These are phyloP conservation scores for Bombylius major DNA, from an alignment of 2,888 invertebrate species.

Conservation along the genomic window DNA sequence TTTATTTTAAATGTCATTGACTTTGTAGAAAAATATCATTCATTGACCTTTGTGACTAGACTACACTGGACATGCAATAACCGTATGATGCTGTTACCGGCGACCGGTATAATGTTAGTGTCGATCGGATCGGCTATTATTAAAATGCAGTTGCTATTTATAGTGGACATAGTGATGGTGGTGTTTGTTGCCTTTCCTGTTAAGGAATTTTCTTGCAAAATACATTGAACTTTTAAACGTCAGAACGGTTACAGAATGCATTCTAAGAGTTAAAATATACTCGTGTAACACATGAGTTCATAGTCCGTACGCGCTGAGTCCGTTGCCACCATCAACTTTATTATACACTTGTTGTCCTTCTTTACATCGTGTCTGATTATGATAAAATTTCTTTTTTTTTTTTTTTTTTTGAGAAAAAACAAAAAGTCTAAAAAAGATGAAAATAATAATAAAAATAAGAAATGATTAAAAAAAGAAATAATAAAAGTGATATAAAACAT, in stretches of 20 bases:
- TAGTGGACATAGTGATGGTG: too few species aligned
- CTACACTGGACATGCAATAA: not conserved
- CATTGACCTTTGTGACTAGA: slow-evolving; percentile 11
- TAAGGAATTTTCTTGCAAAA: not conserved
- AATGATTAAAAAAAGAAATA: not conserved
- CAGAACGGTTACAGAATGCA: not conserved
- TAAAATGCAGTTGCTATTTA: too few species aligned
- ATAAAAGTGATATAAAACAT: not conserved
- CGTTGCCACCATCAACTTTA: not conserved
- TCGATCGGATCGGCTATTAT: too few species aligned
- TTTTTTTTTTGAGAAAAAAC: too few species aligned
- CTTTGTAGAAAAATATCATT: slow-evolving; percentile 12
- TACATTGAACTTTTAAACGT: slow-evolving; percentile 1
- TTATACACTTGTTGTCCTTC: slow-evolving; percentile 11
- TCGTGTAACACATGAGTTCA: not conserved
- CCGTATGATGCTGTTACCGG: not conserved
- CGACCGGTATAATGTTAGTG: not conserved
- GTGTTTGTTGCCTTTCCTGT: too few species aligned
- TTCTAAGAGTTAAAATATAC: not conserved
- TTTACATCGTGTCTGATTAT: not conserved
- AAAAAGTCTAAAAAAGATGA: too few species aligned
- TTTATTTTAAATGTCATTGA: slow-evolving; percentile 13
- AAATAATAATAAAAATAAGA: too few species aligned
- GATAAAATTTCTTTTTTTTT: not conserved
- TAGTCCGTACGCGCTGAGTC: not conserved